phyloP scores from a whole-genome alignment of 2,797 vertebrate species.

The Holocentrus rufus region DNA sequence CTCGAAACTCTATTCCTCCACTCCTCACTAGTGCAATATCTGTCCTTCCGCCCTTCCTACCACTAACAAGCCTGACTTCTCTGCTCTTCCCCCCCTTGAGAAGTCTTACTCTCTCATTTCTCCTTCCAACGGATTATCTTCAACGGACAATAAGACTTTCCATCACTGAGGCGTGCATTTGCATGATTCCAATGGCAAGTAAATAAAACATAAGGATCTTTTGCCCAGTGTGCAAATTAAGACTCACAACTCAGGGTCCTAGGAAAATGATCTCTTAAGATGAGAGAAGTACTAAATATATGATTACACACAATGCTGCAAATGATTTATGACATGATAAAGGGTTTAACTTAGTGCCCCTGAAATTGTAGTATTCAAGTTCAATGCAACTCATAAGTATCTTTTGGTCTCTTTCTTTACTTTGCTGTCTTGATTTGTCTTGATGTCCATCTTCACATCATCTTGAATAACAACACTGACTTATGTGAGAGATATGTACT shows the following conservation, averaged over 20 bases:
- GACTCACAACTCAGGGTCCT: background rate
- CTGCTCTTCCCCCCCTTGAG: background rate
- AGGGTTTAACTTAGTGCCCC: too few species aligned
- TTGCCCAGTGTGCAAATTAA: background rate
- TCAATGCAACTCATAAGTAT: background rate
- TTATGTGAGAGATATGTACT: background rate
- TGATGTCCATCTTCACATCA: background rate
- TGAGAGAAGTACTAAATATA: background rate
- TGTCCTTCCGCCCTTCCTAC: background rate
- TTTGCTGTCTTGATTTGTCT: background rate
- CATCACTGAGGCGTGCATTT: background rate
- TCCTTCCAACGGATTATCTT: background rate
- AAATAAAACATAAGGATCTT: background rate
- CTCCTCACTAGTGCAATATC: background rate
- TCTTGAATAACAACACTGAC: background rate
- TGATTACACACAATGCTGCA: too few species aligned
- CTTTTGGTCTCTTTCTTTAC: background rate
- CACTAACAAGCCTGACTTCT: background rate
- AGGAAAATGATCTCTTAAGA: background rate
- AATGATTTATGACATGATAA: too few species aligned
- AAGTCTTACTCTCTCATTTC: background rate
- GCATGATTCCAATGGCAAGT: background rate
- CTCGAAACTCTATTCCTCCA: background rate
- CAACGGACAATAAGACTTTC: background rate
- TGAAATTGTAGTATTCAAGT: background rate